A percentile compares a stretch with the other conserved stretches of the same genome.
phyloP scores from a whole-genome alignment of 2,797 vertebrate species.

The Hipposideros larvatus region DNA sequence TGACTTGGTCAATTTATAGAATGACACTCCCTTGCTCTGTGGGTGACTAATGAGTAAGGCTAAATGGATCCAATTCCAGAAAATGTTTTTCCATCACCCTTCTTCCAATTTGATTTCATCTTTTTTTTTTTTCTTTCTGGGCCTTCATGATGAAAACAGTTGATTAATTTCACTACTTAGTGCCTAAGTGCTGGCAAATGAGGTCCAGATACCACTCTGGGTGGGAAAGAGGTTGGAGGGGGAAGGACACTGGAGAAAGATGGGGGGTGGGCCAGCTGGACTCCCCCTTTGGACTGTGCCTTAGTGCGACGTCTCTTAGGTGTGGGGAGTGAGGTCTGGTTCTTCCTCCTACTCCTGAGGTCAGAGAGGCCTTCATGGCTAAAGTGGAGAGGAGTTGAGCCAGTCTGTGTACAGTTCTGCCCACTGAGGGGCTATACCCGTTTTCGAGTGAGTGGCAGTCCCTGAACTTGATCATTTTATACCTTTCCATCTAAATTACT shows the following conservation, averaged over 20 bases:
- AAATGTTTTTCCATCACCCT: background rate
- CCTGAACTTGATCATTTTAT: background rate
- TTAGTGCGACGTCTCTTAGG: background rate
- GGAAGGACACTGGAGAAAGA: background rate
- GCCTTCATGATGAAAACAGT: background rate
- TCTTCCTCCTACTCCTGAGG: background rate
- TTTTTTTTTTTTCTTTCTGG: background rate
- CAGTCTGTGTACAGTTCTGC: background rate
- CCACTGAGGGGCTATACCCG: background rate
- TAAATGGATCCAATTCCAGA: background rate
- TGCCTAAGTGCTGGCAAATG: background rate
- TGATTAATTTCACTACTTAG: background rate
- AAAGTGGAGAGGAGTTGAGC: background rate
- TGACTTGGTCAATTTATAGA: background rate
- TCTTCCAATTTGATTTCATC: background rate
- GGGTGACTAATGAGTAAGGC: background rate
- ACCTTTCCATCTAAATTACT: background rate
- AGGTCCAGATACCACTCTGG: background rate
- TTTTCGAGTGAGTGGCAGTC: background rate
- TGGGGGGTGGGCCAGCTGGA: no score
- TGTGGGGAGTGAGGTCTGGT: background rate
- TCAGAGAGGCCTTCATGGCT: background rate
- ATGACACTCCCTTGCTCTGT: background rate
- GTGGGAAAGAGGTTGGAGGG: background rate
- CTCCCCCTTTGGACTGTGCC: background rate